Evolutionary conservation across 2,888 invertebrate genomes (phyloP).

Genomic region (Cantharis lateralis): DNA sequence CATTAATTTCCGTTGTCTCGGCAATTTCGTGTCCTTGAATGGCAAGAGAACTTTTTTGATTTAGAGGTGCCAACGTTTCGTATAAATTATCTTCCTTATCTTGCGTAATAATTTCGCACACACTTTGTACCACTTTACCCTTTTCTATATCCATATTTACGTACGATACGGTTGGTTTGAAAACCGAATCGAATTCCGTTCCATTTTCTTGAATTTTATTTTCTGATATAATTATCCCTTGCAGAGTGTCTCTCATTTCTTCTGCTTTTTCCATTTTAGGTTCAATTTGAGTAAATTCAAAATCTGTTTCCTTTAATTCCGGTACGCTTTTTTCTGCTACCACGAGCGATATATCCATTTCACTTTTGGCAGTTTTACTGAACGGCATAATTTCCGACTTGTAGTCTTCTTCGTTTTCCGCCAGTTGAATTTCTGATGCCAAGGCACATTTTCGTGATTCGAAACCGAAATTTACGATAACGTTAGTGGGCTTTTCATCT

Average conservation of each 20-base stretch:
- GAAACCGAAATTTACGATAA: slow-evolving; percentile 54
- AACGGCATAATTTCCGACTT: slow-evolving; percentile 46
- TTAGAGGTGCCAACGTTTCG: slow-evolving; percentile 38
- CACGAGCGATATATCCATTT: slow-evolving; percentile 47
- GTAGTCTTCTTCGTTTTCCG: slow-evolving; percentile 55
- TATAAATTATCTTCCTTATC: slow-evolving; percentile 49
- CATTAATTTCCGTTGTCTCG: slow-evolving; percentile 51
- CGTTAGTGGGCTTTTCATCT: slow-evolving; percentile 49
- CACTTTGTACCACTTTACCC: slow-evolving; percentile 57
- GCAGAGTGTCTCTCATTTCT: slow-evolving; percentile 55
- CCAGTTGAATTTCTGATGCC: slow-evolving; percentile 54
- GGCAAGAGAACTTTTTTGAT: slow-evolving; percentile 50
- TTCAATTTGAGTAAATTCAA: slow-evolving; percentile 35
- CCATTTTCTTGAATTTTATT: slow-evolving; percentile 59
- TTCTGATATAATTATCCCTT: slow-evolving; percentile 58
- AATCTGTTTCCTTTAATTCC: slow-evolving; percentile 43
- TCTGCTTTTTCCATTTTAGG: slow-evolving; percentile 48
- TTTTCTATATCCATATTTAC: slow-evolving; percentile 58
- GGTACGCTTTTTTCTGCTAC: slow-evolving; percentile 52
- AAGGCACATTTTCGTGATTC: slow-evolving; percentile 53
- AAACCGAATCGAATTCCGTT: slow-evolving; percentile 54
- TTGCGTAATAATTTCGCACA: slow-evolving; percentile 47
- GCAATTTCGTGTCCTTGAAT: slow-evolving; percentile 52
- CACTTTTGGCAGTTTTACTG: slow-evolving; percentile 43
- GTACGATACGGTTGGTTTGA: slow-evolving; percentile 57